Evolutionary conservation across 2,113 vertebrate species (phyloP), one percentile per base, ranked within the genome.

Genomic region (Balaeniceps rex): DNA sequence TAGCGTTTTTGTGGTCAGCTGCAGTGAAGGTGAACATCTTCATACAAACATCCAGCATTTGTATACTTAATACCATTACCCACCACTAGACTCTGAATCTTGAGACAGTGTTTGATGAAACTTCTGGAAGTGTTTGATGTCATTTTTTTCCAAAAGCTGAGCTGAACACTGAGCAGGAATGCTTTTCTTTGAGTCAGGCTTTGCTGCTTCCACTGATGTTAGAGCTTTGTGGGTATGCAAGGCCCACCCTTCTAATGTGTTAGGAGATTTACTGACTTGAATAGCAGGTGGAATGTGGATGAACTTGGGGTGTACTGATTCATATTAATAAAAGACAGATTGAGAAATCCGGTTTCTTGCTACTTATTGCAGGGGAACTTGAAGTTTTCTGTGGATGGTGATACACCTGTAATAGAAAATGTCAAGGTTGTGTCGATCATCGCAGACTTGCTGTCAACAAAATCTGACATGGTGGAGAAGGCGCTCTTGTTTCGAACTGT

Each of bases 401-500:
- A 99, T 36, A 98, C 98, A 0, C 99, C 99, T 10, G 66, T 99
- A 54, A 99, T 99, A 54, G 99, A 99, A 96, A 99, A 98, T 42
- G 54, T 96, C 36, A 99, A 99, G 94, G 94, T 98, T 18, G 99
- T 99, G 26, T 99, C 99, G 0, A 85, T 98, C 84, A 97, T 99
- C 21, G 98, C 98, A 2, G 99, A 99, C 1, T 86, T 99, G 82
- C 98, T 99, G 29, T 98, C 98, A 38, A 99, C 99, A 55, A 99
- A 98, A 80, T 90, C 99, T 8, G 99, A 99, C 26, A 97, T 98
- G 71, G 98, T 99, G 81, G 99, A 99, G 98, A 99, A 99, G 96
- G 99, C 99, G 10, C 96, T 99, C 54, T 97, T 99, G 24, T 99
- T 98, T 97, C 99, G 99, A 19, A 99, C 99, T 0, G 99, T 99